Evolutionary conservation across 2,113 vertebrate species (phyloP).

Genomic region (Dasyornis broadbenti): DNA sequence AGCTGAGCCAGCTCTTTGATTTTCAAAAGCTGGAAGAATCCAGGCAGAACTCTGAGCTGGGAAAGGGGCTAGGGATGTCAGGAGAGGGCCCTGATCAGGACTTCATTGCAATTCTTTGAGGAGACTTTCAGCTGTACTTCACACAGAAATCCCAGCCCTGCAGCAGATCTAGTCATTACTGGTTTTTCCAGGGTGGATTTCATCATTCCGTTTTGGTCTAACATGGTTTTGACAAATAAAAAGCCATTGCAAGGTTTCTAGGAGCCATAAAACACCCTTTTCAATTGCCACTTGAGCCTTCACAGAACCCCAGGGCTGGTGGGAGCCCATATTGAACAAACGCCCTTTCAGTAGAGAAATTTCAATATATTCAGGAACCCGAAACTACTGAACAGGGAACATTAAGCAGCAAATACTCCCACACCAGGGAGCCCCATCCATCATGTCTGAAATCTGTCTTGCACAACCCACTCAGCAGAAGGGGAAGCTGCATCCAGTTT

Average conservation of each 20-base stretch:
- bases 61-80: background rate
- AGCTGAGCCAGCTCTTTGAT: background rate
- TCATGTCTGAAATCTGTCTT: background rate
- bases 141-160: background rate
- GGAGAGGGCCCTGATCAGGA: background rate
- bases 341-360: background rate
- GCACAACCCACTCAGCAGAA: background rate
- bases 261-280: background rate
- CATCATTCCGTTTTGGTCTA: background rate
- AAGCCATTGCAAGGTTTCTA: background rate
- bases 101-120: background rate
- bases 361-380: background rate
- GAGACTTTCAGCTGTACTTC: background rate
- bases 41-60: background rate
- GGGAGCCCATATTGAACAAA: background rate
- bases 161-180: background rate
- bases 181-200: background rate
- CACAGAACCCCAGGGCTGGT: background rate
- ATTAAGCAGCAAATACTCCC: background rate
- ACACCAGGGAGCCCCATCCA: background rate
- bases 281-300: background rate
- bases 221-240: background rate
- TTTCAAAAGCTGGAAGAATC: background rate
- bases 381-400: background rate
- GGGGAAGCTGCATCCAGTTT: background rate